Evolutionary conservation across 1,140 invertebrate species (phyloP).

Genomic region (Ruditapes philippinarum): DNA sequence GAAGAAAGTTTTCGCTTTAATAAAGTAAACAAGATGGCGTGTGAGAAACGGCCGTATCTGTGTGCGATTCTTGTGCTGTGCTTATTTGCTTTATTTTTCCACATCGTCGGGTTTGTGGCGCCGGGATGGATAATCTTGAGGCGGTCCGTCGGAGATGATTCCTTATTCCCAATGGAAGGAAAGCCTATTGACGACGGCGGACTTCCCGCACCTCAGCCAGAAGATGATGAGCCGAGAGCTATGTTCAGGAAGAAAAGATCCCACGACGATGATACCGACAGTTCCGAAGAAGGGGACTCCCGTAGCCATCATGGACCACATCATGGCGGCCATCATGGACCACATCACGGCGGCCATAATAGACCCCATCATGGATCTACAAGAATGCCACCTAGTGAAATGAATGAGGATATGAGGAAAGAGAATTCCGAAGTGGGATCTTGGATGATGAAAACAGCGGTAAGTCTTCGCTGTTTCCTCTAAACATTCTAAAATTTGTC

Average conservation of each 20-base stretch:
- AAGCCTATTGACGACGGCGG: slow-evolving; percentile 19
- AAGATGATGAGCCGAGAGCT: neutral
- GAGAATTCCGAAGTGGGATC: neutral
- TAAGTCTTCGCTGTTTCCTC: no score
- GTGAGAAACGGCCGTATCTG: neutral
- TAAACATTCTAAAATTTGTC: no score
- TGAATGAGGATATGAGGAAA: neutral
- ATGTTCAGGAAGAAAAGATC: neutral
- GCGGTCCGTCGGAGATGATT: neutral
- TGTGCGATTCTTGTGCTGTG: neutral
- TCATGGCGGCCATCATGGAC: neutral
- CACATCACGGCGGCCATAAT: neutral
- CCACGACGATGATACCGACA: neutral
- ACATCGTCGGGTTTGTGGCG: slow-evolving; percentile 22
- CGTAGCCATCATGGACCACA: neutral
- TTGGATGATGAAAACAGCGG: slow-evolving; percentile 11
- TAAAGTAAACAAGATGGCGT: slow-evolving; percentile 33
- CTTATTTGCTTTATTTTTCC: neutral
- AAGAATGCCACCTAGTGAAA: neutral
- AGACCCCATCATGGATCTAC: neutral
- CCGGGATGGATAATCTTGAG: slow-evolving; percentile 48
- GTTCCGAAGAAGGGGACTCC: neutral
- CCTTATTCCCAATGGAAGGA: neutral
- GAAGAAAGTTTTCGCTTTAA: no score
- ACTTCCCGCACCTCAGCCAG: neutral